Base-by-base conservation (phyloP, 2,113 vertebrate species). In the Melospiza georgiana region DNA sequence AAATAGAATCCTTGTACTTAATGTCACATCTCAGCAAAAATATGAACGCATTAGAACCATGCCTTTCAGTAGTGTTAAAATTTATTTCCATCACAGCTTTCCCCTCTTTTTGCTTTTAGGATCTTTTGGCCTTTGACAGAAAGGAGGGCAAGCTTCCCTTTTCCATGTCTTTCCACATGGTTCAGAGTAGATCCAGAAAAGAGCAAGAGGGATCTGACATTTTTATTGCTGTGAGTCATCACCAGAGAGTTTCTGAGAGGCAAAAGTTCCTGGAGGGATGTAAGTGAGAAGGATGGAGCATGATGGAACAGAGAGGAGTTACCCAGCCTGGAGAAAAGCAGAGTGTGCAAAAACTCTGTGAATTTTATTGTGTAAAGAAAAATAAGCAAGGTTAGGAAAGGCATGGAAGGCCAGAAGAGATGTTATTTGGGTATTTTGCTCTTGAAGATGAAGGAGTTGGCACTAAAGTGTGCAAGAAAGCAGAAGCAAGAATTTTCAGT, bases 31-130 rank as follows among this genome's bases (percentile, higher is more conserved):
- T 20, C n/a, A 76, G 5, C 7, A n/a, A 84, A 84, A 87, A 48
- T 4, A 1, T 52, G 27, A 88, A 77, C 0, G 0, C 33, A 13
- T 59, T 74, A 71, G 23, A 61, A 59, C 19, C 27, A 73, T 22
- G 31, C 10, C 7, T 69, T 84, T 75, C 39, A 37, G 8, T 37
- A n/a, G 3, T 61, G 24, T 37, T 62, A 65, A 79, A 20, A 82
- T 15, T 39, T 23, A 48, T 65, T 79, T 85, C 54, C 6, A 13
- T 21, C 37, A 57, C 12, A 35, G n/a, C 39, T 16, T 90, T 23
- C 12, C 18, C 6, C 9, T 61, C 9, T 54, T 84, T 85, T 69
- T 90, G 46, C 28, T 88, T 21, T 46, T 49, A 35, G 3, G 28
- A 9, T 25, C 28, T 61, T 54, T 14, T 37, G 31, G 41, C 23